These are phyloP conservation scores for Willowsia nigromaculata DNA, from an alignment of 2,888 invertebrate genomes.

Conservation along the genomic window DNA sequence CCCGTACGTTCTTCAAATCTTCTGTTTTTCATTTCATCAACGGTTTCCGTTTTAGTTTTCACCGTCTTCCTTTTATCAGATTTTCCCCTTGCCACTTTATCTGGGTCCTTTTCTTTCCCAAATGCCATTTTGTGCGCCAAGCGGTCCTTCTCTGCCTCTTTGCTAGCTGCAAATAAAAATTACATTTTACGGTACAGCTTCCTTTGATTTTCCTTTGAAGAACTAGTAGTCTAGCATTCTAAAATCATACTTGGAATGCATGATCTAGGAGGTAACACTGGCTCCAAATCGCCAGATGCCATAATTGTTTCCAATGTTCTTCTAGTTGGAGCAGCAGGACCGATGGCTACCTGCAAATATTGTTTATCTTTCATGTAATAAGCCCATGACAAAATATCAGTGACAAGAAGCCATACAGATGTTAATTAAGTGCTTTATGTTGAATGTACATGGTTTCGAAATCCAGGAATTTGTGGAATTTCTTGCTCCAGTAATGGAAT, in stretches of 20 bases:
- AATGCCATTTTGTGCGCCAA: conserved; percentile 75
- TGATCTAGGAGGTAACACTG: conserved; percentile 9
- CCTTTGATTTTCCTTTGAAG: neutral
- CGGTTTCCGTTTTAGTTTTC: conserved; percentile 4
- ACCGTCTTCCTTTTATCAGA: neutral
- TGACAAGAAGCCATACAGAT: neutral
- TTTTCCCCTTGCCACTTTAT: neutral
- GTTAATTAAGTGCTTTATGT: neutral
- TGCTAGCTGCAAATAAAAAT: conserved; percentile 46
- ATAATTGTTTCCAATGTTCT: conserved; percentile 68
- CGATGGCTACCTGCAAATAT: neutral
- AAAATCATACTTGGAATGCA: conserved; percentile 51
- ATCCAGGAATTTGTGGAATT: neutral
- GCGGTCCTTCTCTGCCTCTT: conserved; percentile 72
- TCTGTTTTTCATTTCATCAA: conserved; percentile 43
- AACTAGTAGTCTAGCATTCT: no score
- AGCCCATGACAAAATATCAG: no score
- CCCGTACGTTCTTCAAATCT: conserved; percentile 69
- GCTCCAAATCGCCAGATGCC: conserved; percentile 72
- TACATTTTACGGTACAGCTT: neutral
- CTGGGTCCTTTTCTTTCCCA: conserved; percentile 68
- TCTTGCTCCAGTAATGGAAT: conserved; percentile 37
- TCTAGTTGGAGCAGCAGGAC: neutral
- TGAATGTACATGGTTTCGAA: neutral
- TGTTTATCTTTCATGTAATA: no score